phyloP scores from a whole-genome alignment of 2,113 vertebrate species.

The Mellivora capensis region DNA sequence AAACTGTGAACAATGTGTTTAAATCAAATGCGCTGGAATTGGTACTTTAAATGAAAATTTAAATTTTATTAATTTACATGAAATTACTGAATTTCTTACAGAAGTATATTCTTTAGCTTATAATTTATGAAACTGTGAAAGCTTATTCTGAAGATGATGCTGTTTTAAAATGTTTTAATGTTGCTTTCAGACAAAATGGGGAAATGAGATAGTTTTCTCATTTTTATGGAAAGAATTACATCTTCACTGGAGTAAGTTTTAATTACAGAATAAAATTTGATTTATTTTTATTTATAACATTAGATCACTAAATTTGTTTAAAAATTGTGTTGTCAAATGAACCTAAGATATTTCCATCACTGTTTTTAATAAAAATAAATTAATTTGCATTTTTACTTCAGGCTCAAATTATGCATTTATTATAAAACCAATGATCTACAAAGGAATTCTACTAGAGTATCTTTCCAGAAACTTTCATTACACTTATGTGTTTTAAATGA shows the following conservation, averaged over 20 bases:
- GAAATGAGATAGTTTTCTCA: not conserved
- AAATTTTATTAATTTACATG: not conserved
- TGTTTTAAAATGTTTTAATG: not conserved
- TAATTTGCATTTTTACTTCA: not conserved
- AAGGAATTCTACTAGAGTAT: not conserved
- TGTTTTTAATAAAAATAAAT: not conserved
- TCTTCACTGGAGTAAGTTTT: not conserved
- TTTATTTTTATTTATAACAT: not conserved
- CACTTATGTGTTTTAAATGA: not conserved
- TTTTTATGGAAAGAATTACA: not conserved
- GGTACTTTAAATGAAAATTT: not conserved
- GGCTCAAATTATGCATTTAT: not conserved
- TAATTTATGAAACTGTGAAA: not conserved
- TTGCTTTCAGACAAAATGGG: not conserved
- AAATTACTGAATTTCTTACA: not conserved
- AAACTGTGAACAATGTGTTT: not conserved
- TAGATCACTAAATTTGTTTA: not conserved
- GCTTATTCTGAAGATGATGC: not conserved
- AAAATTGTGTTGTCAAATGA: not conserved
- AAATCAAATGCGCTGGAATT: not conserved
- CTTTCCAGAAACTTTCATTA: not conserved
- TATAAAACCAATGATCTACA: not conserved
- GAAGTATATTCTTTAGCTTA: not conserved
- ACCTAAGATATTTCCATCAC: not conserved
- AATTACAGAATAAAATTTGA: not conserved